Evolutionary conservation across 1,140 invertebrate genomes (phyloP).

Genomic region (Araneus ventricosus): DNA sequence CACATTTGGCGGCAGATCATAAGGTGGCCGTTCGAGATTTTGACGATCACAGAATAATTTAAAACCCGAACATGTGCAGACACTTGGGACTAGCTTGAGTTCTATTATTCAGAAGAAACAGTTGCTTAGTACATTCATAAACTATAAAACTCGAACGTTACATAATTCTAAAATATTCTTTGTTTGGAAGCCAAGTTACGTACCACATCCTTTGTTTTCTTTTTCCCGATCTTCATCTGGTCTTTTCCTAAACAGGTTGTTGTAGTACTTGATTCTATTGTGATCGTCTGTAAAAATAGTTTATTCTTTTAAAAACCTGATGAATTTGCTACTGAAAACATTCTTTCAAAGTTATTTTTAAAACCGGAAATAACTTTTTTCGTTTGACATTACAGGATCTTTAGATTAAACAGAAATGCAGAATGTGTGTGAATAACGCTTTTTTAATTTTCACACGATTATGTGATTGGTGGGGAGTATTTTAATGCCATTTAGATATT

Average conservation of each 20-base stretch:
- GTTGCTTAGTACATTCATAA: background rate
- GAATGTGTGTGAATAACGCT: too few species aligned
- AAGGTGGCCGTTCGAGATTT: constrained; percentile 15
- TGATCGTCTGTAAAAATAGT: constrained; percentile 79
- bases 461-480: too few species aligned
- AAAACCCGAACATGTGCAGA: constrained; percentile 38
- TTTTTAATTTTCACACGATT: too few species aligned
- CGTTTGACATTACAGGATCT: too few species aligned
- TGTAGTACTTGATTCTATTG: constrained; percentile 81
- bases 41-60: constrained; percentile 69
- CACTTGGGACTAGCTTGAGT: background rate
- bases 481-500: too few species aligned
- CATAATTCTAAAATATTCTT: background rate
- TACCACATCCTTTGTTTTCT: constrained; percentile 76
- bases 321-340: too few species aligned
- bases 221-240: constrained; percentile 81
- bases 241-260: constrained; percentile 82
- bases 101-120: background rate
- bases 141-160: background rate
- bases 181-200: background rate
- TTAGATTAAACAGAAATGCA: too few species aligned
- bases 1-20: constrained; percentile 39
- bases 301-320: background rate
- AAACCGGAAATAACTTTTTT: too few species aligned
- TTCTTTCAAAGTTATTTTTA: too few species aligned